phyloP scores from a whole-genome alignment of 1,140 invertebrate genomes.

The Bombus affinis region DNA sequence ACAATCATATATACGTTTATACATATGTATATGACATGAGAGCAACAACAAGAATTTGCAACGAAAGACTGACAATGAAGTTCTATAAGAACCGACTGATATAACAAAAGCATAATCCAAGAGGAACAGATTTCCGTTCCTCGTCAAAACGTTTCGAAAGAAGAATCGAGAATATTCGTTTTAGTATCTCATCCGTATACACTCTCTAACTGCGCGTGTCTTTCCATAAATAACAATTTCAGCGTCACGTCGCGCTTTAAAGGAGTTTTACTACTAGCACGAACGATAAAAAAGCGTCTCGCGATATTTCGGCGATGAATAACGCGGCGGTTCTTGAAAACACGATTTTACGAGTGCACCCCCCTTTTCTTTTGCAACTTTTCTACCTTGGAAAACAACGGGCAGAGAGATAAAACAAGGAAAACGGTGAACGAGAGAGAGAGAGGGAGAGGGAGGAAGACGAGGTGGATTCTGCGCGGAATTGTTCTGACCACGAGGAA shows the following conservation, averaged over 20 bases:
- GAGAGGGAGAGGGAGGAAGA: background rate
- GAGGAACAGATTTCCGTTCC: background rate
- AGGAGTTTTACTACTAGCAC: constrained; percentile 4
- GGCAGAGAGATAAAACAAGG: background rate
- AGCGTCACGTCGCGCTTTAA: background rate
- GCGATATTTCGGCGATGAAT: constrained; percentile 17
- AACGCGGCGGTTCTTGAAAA: constrained; percentile 30
- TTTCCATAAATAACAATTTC: constrained; percentile 29
- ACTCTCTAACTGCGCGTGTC: background rate
- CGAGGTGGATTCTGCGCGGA: constrained; percentile 17
- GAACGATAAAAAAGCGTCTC: background rate
- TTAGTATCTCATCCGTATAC: background rate
- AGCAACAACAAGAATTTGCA: too few species aligned
- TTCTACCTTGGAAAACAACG: constrained; percentile 4
- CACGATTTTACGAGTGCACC: constrained; percentile 17
- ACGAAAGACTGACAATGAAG: too few species aligned
- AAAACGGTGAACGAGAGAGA: background rate
- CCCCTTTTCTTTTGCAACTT: constrained; percentile 16
- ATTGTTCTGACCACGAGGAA: constrained; percentile 55
- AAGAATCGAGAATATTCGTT: background rate
- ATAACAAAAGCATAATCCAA: background rate
- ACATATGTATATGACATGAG: too few species aligned
- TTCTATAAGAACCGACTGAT: too few species aligned
- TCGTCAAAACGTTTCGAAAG: too few species aligned
- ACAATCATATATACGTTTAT: too few species aligned